Percentiles rank a stretch among this genome's conserved stretches.
Evolutionary conservation across 2,888 invertebrate genomes (phyloP).

Genomic region (Drosophila putrida): DNA sequence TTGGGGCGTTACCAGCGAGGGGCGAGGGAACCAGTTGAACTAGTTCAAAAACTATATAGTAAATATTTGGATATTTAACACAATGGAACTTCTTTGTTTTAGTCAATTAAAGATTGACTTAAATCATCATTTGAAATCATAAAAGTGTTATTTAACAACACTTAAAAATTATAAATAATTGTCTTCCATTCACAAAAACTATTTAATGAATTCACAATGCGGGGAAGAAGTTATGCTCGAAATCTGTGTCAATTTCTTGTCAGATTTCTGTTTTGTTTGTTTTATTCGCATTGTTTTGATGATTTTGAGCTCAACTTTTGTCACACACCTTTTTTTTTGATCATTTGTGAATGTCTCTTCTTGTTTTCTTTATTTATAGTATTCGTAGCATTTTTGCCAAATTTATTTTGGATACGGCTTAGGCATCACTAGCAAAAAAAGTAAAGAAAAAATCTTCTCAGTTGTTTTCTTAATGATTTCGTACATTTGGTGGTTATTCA

Average conservation of each 20-base stretch:
- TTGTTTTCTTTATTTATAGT: conserved; percentile 42
- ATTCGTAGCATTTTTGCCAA: conserved; percentile 35
- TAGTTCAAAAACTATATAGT: background rate
- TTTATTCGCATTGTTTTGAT: conserved; percentile 32
- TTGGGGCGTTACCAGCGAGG: conserved; percentile 9
- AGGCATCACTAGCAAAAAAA: conserved; percentile 21
- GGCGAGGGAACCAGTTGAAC: conserved; percentile 48
- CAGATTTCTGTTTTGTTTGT: conserved; percentile 23
- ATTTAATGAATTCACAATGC: conserved; percentile 12
- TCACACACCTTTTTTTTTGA: conserved; percentile 46
- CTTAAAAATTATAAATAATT: background rate
- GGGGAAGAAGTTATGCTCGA: conserved; percentile 8
- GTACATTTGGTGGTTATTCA: conserved; percentile 51
- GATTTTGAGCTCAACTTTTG: conserved; percentile 34
- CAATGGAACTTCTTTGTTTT: conserved; percentile 17
- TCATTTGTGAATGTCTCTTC: conserved; percentile 31
- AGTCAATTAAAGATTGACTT: background rate
- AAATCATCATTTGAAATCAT: conserved; percentile 2
- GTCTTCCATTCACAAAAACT: conserved; percentile 8
- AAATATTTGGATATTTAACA: background rate
- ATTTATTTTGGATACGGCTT: conserved; percentile 40
- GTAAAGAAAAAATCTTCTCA: conserved; percentile 30
- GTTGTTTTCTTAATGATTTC: conserved; percentile 75
- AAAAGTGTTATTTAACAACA: background rate
- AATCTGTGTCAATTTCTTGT: conserved; percentile 44